These are phyloP conservation scores for Camelus dromedarius DNA, from an alignment of 2,113 vertebrate species.

Conservation along the genomic window DNA sequence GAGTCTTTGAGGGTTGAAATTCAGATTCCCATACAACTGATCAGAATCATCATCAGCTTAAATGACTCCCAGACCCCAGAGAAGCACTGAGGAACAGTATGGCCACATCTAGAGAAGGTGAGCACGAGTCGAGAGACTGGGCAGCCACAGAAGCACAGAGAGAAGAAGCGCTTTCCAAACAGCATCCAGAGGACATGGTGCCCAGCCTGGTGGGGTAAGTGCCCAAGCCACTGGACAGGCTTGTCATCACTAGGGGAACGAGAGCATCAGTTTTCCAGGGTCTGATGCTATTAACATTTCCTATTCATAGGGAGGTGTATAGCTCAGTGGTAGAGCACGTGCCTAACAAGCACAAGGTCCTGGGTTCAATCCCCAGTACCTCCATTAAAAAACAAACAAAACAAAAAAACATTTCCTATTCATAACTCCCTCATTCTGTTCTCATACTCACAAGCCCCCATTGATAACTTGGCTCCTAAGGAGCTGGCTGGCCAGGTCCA, in stretches of 20 bases:
- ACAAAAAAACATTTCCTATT: background rate
- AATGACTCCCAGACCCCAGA: background rate
- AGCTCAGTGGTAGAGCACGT: no score
- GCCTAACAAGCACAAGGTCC: no score
- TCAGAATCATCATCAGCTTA: background rate
- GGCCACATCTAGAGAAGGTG: background rate
- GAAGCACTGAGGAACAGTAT: background rate
- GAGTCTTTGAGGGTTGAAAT: background rate
- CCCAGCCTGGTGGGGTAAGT: no score
- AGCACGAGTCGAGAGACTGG: background rate
- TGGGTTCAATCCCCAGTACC: no score
- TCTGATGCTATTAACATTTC: background rate
- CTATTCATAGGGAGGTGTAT: background rate
- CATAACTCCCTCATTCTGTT: background rate
- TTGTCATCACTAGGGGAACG: background rate
- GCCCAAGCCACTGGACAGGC: background rate
- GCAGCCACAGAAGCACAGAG: background rate
- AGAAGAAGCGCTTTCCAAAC: background rate
- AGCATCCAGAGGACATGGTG: no score
- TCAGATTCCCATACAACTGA: background rate
- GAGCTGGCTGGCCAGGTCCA: background rate
- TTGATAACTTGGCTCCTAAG: background rate
- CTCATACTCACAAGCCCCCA: background rate
- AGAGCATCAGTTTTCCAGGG: background rate
- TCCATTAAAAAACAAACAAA: no score